Evolutionary conservation across 2,888 invertebrate species (phyloP), one percentile per base, ranked within the genome.

Genomic region (Pilophorus perplexus): DNA sequence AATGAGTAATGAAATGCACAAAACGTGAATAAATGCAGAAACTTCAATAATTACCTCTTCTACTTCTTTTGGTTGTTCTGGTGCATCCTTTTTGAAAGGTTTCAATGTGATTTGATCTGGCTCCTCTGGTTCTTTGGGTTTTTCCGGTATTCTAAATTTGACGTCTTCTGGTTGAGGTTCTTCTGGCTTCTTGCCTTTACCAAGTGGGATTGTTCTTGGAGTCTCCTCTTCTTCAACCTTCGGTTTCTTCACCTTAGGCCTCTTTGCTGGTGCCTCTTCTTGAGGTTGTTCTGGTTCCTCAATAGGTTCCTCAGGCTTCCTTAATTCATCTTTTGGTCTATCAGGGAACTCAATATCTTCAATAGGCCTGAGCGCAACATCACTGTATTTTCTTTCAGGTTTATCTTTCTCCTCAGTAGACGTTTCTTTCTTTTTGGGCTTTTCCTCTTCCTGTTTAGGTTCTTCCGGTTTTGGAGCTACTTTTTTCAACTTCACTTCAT

Each of bases 401-500:
- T 48, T 64, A 12, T 64, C 55, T 74, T 74, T 22, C 1, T 64
- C 12, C 72, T 28, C 25, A 38, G 6, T 48, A 54, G 73, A 70
- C 0, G 20, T 23, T 6, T 33, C n/a, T 16, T 60, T 27, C 33
- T 44, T 64, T 20, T 67, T 67, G 5, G 22, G 18, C 42, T 44
- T 37, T 71, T 70, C 75, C 71, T 67, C 76, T 66, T 73, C 72
- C 18, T 71, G 67, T 65, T 64, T 72, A 70, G 67, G 72, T 67
- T 70, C 75, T 65, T 62, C 72, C 70, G 67, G 72, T 69, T 75
- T 57, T 4, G 6, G 48, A 23, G 64, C 80, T 64, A 79, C 76
- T 73, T 82, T 83, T 73, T 81, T 83, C 10, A 84, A 74, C 44
- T 77, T 79, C 0, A 84, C 75, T 33, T 74, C 75, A 71, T 81